Conservation (phyloP, 2,888 invertebrate species). For the Corbicula japonica region DNA sequence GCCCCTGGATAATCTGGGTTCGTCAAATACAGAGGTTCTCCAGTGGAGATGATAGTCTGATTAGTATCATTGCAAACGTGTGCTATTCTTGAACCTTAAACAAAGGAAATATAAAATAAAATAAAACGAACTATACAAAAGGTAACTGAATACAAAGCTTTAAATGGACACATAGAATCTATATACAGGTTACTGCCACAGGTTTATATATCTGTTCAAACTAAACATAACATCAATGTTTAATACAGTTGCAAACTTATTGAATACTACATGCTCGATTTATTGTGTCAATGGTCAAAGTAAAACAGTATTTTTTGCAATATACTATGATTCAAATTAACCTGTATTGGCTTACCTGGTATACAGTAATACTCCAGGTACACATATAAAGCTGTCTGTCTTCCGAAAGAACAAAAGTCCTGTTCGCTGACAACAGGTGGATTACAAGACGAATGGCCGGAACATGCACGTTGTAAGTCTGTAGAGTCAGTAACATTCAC, state of each 20-base stretch:
- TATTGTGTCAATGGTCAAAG: no score
- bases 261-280: no score
- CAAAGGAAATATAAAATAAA: no score
- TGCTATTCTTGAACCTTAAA: conserved; percentile 2
- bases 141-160: no score
- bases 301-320: no score
- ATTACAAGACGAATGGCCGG: neutral
- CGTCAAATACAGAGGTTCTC: conserved; percentile 4
- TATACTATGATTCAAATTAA: no score
- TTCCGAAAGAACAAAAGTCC: neutral
- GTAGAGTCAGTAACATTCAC: neutral
- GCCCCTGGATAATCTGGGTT: conserved; percentile 1
- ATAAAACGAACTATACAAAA: no score
- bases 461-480: neutral
- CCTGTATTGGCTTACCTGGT: neutral
- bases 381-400: neutral
- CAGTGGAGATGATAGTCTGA: neutral
- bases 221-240: no score
- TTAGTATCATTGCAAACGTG: neutral
- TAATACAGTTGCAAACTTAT: no score
- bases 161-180: no score
- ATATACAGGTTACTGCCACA: no score
- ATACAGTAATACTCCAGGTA: neutral
- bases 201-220: no score
- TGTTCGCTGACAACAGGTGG: neutral